Evolutionary conservation across 2,888 invertebrate genomes (phyloP).

Genomic region (Ormyrus rosae): DNA sequence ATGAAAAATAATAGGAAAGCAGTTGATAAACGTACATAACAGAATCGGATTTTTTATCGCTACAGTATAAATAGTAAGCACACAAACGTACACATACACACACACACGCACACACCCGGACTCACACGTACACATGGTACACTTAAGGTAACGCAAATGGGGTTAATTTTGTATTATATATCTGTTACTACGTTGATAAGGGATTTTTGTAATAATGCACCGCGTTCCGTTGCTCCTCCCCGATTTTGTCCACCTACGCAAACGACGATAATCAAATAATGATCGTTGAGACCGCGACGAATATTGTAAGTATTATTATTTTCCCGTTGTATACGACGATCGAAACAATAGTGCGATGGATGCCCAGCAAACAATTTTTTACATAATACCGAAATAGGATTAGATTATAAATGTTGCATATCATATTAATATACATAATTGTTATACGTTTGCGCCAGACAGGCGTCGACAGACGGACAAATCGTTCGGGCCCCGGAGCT

Average conservation of each 20-base stretch:
- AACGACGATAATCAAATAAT: not conserved
- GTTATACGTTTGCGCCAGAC: constrained; percentile 73
- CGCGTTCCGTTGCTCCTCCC: constrained; percentile 30
- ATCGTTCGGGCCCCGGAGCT: not conserved
- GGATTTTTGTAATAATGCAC: constrained; percentile 59
- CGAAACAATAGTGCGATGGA: constrained; percentile 62
- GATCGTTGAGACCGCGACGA: constrained; percentile 5
- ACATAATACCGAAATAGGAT: constrained; percentile 50
- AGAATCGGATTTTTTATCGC: constrained; percentile 52
- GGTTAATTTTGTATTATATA: constrained; percentile 66
- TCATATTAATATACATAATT: constrained; percentile 74
- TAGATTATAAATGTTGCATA: constrained; percentile 73
- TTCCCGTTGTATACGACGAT: constrained; percentile 39
- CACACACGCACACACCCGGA: not conserved
- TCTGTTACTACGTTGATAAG: constrained; percentile 73
- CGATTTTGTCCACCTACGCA: too few relatives aligned
- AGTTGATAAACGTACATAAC: constrained; percentile 1
- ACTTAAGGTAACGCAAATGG: constrained; percentile 38
- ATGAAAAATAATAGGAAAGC: constrained; percentile 34
- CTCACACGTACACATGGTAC: constrained; percentile 30
- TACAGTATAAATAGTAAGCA: constrained; percentile 48
- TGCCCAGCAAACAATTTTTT: constrained; percentile 68
- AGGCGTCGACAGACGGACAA: constrained; percentile 2
- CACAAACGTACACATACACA: constrained; percentile 1
- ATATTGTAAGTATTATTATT: constrained; percentile 35